phyloP scores from a whole-genome alignment of 2,113 vertebrate species.

The Saccopteryx leptura region DNA sequence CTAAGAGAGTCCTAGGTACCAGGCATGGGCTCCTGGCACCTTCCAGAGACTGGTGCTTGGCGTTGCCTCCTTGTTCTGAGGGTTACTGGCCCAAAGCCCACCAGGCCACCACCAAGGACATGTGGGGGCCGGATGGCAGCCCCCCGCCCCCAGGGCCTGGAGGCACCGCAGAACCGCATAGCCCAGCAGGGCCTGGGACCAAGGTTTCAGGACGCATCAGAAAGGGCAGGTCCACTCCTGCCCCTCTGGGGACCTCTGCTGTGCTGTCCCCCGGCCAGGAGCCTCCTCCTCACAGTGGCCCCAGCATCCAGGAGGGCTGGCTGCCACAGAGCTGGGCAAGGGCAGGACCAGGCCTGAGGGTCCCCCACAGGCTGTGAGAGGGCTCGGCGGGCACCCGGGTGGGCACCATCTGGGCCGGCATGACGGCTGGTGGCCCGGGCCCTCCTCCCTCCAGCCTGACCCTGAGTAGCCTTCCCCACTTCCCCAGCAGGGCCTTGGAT shows the following conservation, averaged over 20 bases:
- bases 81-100: background rate
- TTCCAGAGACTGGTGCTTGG: fast-evolving
- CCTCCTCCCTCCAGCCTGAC: background rate
- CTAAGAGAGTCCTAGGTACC: background rate
- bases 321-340: background rate
- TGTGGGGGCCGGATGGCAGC: fast-evolving
- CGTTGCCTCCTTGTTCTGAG: background rate
- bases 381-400: fast-evolving
- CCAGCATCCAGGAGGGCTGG: background rate
- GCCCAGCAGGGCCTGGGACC: background rate
- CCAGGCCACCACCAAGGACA: background rate
- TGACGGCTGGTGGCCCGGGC: fast-evolving
- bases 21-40: fast-evolving
- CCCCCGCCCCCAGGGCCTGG: no score
- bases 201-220: background rate
- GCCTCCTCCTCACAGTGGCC: background rate
- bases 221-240: background rate
- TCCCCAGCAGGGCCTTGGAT: background rate
- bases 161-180: fast-evolving
- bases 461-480: background rate
- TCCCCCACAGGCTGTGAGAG: background rate
- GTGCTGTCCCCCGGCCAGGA: no score
- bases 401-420: fast-evolving
- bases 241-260: background rate
- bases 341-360: background rate